Percentiles rank a stretch among this genome's conserved stretches.
Evolutionary conservation across 2,113 vertebrate species (phyloP).

Genomic region (Danionella cerebrum): DNA sequence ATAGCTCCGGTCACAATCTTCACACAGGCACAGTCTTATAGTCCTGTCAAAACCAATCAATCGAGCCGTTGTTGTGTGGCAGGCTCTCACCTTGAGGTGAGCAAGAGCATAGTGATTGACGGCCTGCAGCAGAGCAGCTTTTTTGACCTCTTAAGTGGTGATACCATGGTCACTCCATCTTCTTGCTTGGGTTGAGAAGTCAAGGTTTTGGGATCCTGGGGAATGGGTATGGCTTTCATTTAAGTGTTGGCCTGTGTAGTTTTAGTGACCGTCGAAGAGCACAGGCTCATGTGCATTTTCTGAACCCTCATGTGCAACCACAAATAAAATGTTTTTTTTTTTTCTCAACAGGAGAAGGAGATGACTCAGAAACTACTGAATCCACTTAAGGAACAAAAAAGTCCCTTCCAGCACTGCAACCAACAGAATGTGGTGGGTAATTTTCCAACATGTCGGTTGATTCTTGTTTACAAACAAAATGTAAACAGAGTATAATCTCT

Average conservation of each 20-base stretch:
- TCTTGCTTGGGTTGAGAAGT: constrained; percentile 21
- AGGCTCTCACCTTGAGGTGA: constrained; percentile 59
- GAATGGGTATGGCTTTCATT: background rate
- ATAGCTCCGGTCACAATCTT: background rate
- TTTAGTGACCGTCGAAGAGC: constrained; percentile 25
- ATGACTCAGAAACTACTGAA: constrained; percentile 74
- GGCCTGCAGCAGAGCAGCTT: constrained; percentile 47
- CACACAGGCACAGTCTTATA: background rate
- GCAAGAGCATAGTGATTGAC: constrained; percentile 56
- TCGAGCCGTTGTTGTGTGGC: constrained; percentile 41
- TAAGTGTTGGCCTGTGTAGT: background rate
- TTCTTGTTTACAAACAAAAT: background rate
- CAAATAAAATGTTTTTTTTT: background rate
- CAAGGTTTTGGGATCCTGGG: constrained; percentile 7
- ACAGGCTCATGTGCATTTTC: too few species aligned
- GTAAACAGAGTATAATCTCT: background rate
- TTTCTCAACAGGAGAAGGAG: constrained; percentile 69
- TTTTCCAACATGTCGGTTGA: background rate
- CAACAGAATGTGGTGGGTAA: constrained; percentile 66
- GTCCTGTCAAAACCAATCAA: constrained; percentile 46
- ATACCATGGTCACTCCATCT: constrained; percentile 46
- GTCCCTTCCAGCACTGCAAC: constrained; percentile 61
- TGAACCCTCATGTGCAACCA: too few species aligned
- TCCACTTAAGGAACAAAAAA: constrained; percentile 63
- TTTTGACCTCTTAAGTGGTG: constrained; percentile 50